A percentile compares a stretch with the other conserved stretches of the same genome.
Conservation (phyloP, 2,113 vertebrate species). For the Melanerpes aurifrons region DNA sequence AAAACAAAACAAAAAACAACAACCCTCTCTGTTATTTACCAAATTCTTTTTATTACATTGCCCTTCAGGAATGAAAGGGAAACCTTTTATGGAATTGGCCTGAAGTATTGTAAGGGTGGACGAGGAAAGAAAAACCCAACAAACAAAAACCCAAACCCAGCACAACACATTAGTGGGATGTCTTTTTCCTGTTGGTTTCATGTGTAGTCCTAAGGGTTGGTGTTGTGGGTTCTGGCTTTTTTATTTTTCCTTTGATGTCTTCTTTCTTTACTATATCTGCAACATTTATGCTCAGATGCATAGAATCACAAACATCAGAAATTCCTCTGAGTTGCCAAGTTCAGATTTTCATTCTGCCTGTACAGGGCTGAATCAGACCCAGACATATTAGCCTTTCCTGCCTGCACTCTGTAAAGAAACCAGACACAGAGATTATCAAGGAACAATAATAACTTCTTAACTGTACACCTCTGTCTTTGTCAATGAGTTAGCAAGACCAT, state of each 20-base stretch:
- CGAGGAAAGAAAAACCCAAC: background rate
- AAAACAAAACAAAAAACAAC: too few relatives aligned
- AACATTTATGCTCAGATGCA: background rate
- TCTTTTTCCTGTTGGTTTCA: background rate
- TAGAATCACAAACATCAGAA: background rate
- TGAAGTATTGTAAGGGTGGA: background rate
- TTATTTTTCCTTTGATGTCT: background rate
- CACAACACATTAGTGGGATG: background rate
- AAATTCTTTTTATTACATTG: background rate
- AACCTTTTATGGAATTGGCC: background rate
- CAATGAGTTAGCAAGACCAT: background rate
- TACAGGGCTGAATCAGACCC: background rate
- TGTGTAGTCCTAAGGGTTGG: background rate
- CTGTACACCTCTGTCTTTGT: background rate
- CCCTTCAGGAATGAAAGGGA: background rate
- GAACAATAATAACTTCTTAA: background rate
- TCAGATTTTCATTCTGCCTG: background rate
- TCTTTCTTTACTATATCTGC: background rate
- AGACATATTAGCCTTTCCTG: background rate
- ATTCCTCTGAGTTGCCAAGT: background rate
- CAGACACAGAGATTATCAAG: background rate
- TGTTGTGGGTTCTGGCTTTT: background rate
- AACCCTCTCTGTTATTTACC: background rate
- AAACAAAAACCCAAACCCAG: accelerated
- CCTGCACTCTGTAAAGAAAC: background rate